Evolutionary conservation across 2,888 invertebrate genomes (phyloP).

Genomic region (Ectropis crepuscularia): DNA sequence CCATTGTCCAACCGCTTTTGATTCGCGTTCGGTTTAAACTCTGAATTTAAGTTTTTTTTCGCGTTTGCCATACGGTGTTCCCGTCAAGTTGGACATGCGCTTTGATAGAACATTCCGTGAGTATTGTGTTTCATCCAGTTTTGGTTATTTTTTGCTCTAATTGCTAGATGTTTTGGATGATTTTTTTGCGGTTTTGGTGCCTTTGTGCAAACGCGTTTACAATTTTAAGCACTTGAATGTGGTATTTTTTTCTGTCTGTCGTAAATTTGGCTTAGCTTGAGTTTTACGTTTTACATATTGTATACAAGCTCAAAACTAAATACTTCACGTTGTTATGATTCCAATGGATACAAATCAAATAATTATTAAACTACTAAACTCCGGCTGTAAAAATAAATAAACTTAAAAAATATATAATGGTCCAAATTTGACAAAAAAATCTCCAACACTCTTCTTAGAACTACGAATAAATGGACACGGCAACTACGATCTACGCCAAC

Average conservation of each 20-base stretch:
- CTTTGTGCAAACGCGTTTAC: slow-evolving; percentile 4
- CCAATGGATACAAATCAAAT: no score
- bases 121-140: slow-evolving; percentile 63
- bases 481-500: slow-evolving; percentile 34
- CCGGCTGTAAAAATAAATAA: no score
- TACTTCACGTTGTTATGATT: neutral
- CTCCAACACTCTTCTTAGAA: slow-evolving; percentile 9
- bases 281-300: no score
- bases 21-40: slow-evolving; percentile 65
- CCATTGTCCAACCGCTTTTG: slow-evolving; percentile 83
- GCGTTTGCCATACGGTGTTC: slow-evolving; percentile 57
- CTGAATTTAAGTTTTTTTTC: slow-evolving; percentile 61
- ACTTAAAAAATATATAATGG: no score
- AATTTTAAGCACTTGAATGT: slow-evolving; percentile 1
- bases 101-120: slow-evolving; percentile 60
- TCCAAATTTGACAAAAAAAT: neutral
- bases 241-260: neutral
- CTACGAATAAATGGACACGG: slow-evolving; percentile 28
- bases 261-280: neutral
- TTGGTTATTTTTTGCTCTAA: slow-evolving; percentile 52
- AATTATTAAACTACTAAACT: no score
- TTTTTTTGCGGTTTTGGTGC: slow-evolving; percentile 31
- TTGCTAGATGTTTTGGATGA: slow-evolving; percentile 38
- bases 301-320: no score
- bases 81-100: slow-evolving; percentile 62